These are phyloP conservation scores for Prionchulus punctatus DNA, from an alignment of 2,888 invertebrate species.

Conservation along the genomic window DNA sequence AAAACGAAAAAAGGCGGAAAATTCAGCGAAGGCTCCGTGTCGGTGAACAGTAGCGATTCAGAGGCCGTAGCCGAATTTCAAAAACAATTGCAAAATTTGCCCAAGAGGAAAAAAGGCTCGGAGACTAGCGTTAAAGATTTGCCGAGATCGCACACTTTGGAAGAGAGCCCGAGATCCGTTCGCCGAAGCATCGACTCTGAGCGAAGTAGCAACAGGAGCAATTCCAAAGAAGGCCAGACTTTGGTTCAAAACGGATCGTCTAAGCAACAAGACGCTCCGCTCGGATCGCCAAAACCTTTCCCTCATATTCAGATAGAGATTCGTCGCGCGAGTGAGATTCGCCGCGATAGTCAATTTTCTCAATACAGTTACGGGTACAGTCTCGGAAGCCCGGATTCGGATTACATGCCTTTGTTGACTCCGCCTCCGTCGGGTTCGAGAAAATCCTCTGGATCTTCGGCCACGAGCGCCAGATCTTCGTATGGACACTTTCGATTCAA, in stretches of 20 bases:
- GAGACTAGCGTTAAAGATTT: background rate
- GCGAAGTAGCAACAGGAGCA: background rate
- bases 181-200: constrained; percentile 1
- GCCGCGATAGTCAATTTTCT: constrained; percentile 5
- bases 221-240: background rate
- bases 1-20: background rate
- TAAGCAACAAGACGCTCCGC: background rate
- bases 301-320: constrained; percentile 10
- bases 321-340: constrained; percentile 1
- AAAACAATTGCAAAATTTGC: constrained; percentile 25
- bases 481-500: background rate
- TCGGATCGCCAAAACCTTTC: background rate
- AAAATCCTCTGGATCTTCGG: constrained; percentile 2
- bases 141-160: constrained; percentile 2
- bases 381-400: constrained; percentile 11
- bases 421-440: constrained; percentile 6
- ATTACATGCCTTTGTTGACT: constrained; percentile 9
- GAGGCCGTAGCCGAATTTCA: constrained; percentile 28
- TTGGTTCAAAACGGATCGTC: too few species aligned
- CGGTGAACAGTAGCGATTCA: constrained; percentile 16
- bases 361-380: constrained; percentile 9
- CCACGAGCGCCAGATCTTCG: background rate
- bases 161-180: background rate
- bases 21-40: background rate
- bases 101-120: background rate